Evolutionary conservation across 2,888 invertebrate genomes (phyloP).

Genomic region (Patella caerulea): DNA sequence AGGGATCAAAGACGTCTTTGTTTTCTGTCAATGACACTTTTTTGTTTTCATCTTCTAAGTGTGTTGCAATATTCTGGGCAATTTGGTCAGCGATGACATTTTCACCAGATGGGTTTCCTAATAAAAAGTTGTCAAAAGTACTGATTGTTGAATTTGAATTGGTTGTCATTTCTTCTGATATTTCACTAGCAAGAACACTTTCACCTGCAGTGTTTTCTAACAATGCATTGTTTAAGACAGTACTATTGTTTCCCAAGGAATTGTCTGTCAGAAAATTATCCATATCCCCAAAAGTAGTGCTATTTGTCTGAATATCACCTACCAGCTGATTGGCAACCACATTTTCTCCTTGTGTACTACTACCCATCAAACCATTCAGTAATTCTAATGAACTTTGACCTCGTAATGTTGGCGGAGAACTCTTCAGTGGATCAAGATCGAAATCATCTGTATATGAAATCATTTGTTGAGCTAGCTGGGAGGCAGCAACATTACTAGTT

Average conservation of each 20-base stretch:
- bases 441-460: neutral
- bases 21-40: no score
- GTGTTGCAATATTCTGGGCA: no score
- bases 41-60: no score
- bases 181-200: conserved; percentile 16
- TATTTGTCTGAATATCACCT: no score
- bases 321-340: neutral
- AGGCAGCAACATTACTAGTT: conserved; percentile 20
- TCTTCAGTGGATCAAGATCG: neutral
- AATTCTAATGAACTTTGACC: conserved; percentile 5
- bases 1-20: no score
- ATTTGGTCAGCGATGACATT: no score
- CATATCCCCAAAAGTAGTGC: no score
- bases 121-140: no score
- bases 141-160: no score
- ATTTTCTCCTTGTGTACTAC: neutral
- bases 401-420: neutral
- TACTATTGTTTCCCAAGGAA: no score
- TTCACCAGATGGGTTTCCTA: no score
- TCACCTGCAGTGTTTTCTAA: neutral
- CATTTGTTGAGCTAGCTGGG: conserved; percentile 16
- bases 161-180: conserved; percentile 9
- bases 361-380: neutral
- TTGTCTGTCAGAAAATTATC: no score
- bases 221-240: neutral